Percentiles rank a stretch among this genome's conserved stretches.
Conservation (phyloP, 2,113 vertebrate genomes). For the Cyphomyrus discorhynchus region DNA sequence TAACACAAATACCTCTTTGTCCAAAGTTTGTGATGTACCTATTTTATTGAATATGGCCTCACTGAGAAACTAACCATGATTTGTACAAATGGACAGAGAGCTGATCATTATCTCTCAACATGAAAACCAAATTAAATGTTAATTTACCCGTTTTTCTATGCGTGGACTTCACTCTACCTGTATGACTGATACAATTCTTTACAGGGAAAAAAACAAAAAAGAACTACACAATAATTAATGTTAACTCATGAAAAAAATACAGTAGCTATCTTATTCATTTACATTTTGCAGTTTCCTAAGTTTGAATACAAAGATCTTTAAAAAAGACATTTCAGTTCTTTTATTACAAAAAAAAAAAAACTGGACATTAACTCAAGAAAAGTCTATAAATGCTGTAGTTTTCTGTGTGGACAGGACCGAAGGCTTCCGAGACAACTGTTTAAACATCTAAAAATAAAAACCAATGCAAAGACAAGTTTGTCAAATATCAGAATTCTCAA, state of each 20-base stretch:
- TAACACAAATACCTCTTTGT: not conserved
- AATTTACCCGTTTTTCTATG: not conserved
- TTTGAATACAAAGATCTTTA: not conserved
- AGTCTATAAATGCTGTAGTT: not conserved
- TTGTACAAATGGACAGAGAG: not conserved
- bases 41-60: not conserved
- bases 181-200: not conserved
- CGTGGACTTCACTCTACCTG: not conserved
- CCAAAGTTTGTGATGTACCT: not conserved
- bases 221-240: not conserved
- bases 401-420: not conserved
- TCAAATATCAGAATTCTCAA: not conserved
- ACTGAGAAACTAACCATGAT: not conserved
- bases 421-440: not conserved
- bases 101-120: not conserved
- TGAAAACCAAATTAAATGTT: not conserved
- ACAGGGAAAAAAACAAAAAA: not conserved
- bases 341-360: conserved; percentile 6
- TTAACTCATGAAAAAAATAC: not conserved
- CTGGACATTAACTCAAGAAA: not conserved
- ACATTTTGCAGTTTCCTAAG: not conserved
- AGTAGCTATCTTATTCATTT: not conserved
- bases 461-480: not conserved
- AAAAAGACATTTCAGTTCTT: not conserved
- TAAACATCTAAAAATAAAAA: not conserved